Base-by-base conservation (phyloP, 30 jellyfish, hydroid and myxozoan genomes). In the Pelagia noctiluca region DNA sequence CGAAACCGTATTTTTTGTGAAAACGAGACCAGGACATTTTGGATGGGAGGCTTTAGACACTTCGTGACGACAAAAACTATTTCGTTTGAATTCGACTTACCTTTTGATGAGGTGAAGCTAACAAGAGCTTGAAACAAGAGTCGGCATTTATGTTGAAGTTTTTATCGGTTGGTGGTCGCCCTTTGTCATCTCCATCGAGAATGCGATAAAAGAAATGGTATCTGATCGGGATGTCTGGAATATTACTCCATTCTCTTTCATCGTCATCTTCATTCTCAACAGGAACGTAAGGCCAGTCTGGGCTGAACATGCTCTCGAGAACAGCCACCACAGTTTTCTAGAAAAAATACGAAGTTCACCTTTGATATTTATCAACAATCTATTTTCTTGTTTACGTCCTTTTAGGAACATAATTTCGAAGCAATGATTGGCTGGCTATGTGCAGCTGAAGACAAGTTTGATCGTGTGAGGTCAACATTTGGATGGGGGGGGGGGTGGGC, bases 261-360 rank as follows among this genome's bases (percentile, higher is more conserved):
- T 63, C 88, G n/a, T 35, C 37, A 29, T 81, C 99, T 1, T 46
- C 83, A 1, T 82, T 87, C n/a, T 80, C 61, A 10, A 71, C 89
- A 35, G 89, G 90, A 21, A 87, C 63, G 70, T 60, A 84, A 0
- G 97, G 99, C 99, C 99, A 94, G 69, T 87, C 92, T 11, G 99
- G 99, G 46, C 86, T 87, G 35, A 94, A 70, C 84, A 88, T 24
- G 66, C 86, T 50, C 57, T 94, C 96, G 23, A 94, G 76, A 42
- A 94, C 36, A 12, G 99, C 97, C 26, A 94, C 63, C 33, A 94
- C 97, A n/a, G 97, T 88, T 88, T 94, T 81, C 99, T 94, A 63
- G 21, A 64, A 76, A n/a, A 37, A 19, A 47, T 54, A 50, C 16
- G 50, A 23, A 35, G 26, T 35, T 46, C 7, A 38, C 8, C 3